Conservation (phyloP, 2,888 invertebrate genomes). For the Diarsia brunnea region DNA sequence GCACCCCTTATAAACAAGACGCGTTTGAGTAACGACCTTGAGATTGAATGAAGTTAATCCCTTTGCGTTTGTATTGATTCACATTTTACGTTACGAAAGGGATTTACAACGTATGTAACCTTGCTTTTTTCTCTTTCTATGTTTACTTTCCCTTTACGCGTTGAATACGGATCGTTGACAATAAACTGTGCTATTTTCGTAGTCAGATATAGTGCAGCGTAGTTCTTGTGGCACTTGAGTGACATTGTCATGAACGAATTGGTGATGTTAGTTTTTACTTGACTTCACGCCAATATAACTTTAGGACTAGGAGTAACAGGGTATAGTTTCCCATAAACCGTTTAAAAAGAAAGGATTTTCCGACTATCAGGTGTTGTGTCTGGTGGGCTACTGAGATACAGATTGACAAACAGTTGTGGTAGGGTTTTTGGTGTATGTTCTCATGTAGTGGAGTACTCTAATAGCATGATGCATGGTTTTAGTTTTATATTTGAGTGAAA, state of each 20-base stretch:
- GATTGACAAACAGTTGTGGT: neutral
- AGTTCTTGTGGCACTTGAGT: neutral
- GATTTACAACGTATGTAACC: neutral
- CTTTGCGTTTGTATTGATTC: constrained; percentile 29
- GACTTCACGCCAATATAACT: neutral
- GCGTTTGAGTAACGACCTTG: constrained; percentile 43
- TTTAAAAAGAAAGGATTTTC: neutral
- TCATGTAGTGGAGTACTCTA: neutral
- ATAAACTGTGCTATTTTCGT: constrained; percentile 7
- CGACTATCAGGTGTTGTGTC: neutral
- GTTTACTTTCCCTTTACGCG: constrained; percentile 2
- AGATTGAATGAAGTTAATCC: constrained; percentile 37
- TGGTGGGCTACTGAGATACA: neutral
- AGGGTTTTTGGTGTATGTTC: neutral
- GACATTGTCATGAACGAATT: neutral
- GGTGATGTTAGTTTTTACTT: neutral
- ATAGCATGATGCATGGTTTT: neutral
- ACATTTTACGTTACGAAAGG: constrained; percentile 4
- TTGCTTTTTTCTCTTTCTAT: constrained; percentile 12
- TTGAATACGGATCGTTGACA: constrained; percentile 21
- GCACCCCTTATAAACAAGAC: neutral
- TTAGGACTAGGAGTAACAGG: neutral
- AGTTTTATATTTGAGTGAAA: neutral
- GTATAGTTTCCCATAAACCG: neutral
- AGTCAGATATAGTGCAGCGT: neutral